Conservation (phyloP, 2,113 vertebrate species). For the Bufo gargarizans region DNA sequence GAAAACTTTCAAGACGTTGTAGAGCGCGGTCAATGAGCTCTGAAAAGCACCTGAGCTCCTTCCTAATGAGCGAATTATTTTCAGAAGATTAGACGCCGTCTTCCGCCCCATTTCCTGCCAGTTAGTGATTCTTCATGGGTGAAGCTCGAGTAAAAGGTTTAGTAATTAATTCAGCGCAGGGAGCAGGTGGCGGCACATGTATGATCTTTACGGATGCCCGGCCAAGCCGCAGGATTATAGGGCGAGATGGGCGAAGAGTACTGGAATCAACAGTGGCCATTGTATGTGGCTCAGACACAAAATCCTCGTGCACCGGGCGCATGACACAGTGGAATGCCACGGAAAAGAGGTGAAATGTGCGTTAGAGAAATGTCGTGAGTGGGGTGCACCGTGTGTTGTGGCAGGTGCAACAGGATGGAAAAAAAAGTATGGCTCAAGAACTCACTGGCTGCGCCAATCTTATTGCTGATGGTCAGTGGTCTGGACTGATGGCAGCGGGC, state of each 20-base stretch:
- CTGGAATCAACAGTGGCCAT: constrained; percentile 66
- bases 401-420: too few relatives aligned
- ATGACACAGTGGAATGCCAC: background rate
- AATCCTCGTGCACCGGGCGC: background rate
- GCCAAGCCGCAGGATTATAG: constrained; percentile 61
- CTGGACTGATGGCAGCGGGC: too few relatives aligned
- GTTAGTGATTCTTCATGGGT: constrained; percentile 66
- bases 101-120: constrained; percentile 63
- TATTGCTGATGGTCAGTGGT: too few relatives aligned
- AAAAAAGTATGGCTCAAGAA: too few relatives aligned
- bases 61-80: constrained; percentile 63
- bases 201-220: constrained; percentile 71
- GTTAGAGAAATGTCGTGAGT: too few relatives aligned
- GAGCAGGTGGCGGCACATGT: constrained; percentile 69
- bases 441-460: too few relatives aligned
- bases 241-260: constrained; percentile 59
- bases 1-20: background rate
- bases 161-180: constrained; percentile 67
- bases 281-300: background rate
- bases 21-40: background rate
- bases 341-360: background rate
- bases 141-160: constrained; percentile 68
- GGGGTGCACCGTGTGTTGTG: background rate
- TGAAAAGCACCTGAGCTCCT: constrained; percentile 57
- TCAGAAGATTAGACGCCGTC: constrained; percentile 63